Percentiles rank a stretch among this genome's conserved stretches.
phyloP scores from a whole-genome alignment of 1,140 invertebrate genomes.

The Danaus plexippus region DNA sequence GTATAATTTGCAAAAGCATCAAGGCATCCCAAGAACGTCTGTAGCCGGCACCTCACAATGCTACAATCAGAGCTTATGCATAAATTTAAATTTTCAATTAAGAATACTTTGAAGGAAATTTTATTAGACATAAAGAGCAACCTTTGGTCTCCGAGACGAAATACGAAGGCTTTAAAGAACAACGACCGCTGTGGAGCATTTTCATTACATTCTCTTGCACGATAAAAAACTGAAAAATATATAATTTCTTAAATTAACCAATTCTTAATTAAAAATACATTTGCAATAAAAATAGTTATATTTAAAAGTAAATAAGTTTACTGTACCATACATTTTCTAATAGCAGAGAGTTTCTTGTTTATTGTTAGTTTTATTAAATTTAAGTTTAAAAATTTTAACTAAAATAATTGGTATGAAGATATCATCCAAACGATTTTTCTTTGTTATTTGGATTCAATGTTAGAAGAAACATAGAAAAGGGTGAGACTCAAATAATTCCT shows the following conservation, averaged over 20 bases:
- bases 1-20: slow-evolving; percentile 56
- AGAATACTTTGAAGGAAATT: slow-evolving; percentile 69
- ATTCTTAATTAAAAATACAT: slow-evolving; percentile 1
- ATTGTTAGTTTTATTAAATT: too few species aligned
- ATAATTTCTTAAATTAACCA: slow-evolving; percentile 1
- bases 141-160: slow-evolving; percentile 68
- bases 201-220: slow-evolving; percentile 1
- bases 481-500: too few species aligned
- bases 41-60: slow-evolving; percentile 38
- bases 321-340: too few species aligned
- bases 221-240: background rate
- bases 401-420: too few species aligned
- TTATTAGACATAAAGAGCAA: slow-evolving; percentile 69
- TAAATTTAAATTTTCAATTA: slow-evolving; percentile 72
- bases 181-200: slow-evolving; percentile 23
- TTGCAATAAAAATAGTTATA: too few species aligned
- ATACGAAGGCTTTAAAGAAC: slow-evolving; percentile 56
- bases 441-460: too few species aligned
- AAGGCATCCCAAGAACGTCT: slow-evolving; percentile 52
- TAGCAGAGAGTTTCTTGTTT: too few species aligned
- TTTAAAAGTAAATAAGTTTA: too few species aligned
- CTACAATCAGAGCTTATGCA: slow-evolving; percentile 70
- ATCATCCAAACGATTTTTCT: too few species aligned
- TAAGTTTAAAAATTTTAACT: too few species aligned
- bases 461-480: too few species aligned